Base-by-base conservation (phyloP, 2,888 invertebrate genomes). In the Ypsolopha sequella region DNA sequence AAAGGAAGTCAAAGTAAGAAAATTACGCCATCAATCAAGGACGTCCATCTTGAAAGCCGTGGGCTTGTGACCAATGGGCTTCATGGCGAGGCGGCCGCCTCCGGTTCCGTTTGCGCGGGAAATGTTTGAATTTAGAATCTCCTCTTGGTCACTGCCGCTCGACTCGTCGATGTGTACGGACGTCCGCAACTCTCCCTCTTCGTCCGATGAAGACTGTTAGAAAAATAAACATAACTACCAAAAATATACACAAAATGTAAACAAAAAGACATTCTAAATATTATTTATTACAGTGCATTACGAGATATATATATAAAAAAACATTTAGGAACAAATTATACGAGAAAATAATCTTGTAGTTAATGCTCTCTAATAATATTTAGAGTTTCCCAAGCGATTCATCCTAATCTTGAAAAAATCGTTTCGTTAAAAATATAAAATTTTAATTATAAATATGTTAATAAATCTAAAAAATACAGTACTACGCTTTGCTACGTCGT, bases 1-100 rank as follows among this genome's bases (percentile, higher is more conserved):
- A 33, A 24, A 45, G 7, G 45, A 24, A 45, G 24, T 14, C 34
- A 24, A 24, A 24, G 24, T 24, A 54, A 47, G 43, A 48, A 53
- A 54, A 56, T 55, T 39, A 52, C 56, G 57, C 64, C 62, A 65
- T 82, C 73, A 79, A 66, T 85, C 74, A 49, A 80, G 68, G 52
- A 80, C 82, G 55, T 76, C 80, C 76, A 84, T 82, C 58, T 72
- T 82, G 68, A 81, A 84, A 44, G 71, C 60, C 39, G 70, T 76
- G 13, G 74, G 71, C 53, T 76, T 79, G 49, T 64, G 71, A 53
- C 76, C 75, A 57, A 81, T 75, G 13, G 77, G 76, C 61, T 80
- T 80, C 77, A 85, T 81, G 9, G 85, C 76, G 46, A 85, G 73
- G 10, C 84, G 71, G 41, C 71, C 71, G 41, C 70, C 73, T 57